Evolutionary conservation across 2,797 vertebrate genomes (phyloP).

Genomic region (Spinus olivaceus): DNA sequence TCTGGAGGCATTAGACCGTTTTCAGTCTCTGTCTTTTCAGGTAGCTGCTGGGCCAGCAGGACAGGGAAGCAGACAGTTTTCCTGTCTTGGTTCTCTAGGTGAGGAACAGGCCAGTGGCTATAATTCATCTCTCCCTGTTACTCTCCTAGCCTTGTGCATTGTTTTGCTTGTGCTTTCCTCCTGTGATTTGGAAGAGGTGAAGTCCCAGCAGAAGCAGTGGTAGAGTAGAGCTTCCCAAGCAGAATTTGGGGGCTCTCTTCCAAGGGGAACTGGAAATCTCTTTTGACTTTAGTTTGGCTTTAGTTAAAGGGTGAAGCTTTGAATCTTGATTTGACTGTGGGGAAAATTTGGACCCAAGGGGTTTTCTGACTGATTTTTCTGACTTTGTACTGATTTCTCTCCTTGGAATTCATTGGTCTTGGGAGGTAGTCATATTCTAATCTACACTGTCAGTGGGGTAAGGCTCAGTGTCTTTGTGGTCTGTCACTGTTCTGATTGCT

Average conservation of each 20-base stretch:
- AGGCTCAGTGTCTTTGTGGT: background rate
- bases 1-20: background rate
- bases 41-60: background rate
- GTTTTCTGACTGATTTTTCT: background rate
- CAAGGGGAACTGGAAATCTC: background rate
- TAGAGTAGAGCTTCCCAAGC: background rate
- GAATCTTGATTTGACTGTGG: background rate
- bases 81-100: background rate
- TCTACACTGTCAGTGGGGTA: background rate
- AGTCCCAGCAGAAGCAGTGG: background rate
- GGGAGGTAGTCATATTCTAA: background rate
- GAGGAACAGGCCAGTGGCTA: background rate
- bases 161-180: background rate
- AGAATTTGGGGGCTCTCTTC: background rate
- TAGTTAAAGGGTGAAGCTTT: background rate
- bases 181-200: background rate
- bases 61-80: background rate
- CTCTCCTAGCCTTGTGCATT: background rate
- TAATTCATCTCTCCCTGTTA: background rate
- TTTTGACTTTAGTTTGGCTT: background rate
- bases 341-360: background rate
- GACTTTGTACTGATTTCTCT: background rate
- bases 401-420: background rate
- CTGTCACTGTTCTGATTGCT: background rate
- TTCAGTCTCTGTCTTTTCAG: background rate